These are phyloP conservation scores for Orycteropus afer DNA, from an alignment of 2,113 vertebrate species.

Conservation along the genomic window DNA sequence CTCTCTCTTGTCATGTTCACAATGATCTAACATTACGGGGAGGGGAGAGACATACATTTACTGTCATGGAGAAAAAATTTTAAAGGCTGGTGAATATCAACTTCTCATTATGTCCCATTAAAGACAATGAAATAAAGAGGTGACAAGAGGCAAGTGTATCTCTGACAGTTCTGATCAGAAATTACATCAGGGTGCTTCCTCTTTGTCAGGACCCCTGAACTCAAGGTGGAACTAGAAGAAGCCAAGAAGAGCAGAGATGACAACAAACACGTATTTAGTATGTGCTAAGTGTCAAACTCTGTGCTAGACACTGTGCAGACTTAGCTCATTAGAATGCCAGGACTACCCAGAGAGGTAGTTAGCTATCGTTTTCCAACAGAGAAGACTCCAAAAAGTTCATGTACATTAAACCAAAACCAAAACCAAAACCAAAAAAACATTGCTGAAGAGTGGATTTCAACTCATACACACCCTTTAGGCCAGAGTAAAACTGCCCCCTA, in stretches of 20 bases:
- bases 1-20: conserved; percentile 61
- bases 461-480: not conserved
- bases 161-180: conserved; percentile 50
- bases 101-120: conserved; percentile 54
- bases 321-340: not conserved
- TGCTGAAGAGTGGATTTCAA: not conserved
- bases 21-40: conserved; percentile 46
- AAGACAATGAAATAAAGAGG: conserved; percentile 47
- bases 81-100: conserved; percentile 39
- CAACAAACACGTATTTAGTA: not conserved
- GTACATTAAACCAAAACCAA: not conserved
- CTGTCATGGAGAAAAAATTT: not conserved
- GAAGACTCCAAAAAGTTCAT: not conserved
- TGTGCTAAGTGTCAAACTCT: not conserved
- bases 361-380: not conserved
- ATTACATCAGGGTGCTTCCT: not conserved
- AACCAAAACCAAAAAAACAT: not conserved
- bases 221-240: not conserved
- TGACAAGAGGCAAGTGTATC: not conserved
- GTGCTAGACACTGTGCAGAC: not conserved
- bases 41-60: not conserved
- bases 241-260: not conserved
- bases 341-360: not conserved
- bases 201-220: conserved; percentile 27
- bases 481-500: not conserved